Evolutionary conservation across 2,888 invertebrate species (phyloP).

Genomic region (Keiferia lycopersicella): DNA sequence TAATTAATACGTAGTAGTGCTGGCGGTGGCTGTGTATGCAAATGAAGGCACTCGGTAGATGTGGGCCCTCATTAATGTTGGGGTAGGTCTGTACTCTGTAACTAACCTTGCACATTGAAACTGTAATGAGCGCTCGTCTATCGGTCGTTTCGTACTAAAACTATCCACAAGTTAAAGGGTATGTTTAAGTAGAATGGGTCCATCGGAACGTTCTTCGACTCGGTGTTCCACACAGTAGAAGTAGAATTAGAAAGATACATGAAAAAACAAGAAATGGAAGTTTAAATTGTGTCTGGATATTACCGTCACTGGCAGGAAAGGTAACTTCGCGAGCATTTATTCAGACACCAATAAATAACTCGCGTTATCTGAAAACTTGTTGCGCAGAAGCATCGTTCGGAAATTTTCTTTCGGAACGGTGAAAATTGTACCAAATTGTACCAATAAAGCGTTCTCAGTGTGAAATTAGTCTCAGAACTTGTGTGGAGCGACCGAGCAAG

Average conservation of each 20-base stretch:
- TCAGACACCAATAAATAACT: slow-evolving; percentile 14
- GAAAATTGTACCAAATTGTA: slow-evolving; percentile 56
- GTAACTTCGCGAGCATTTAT: neutral
- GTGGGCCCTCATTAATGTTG: slow-evolving; percentile 16
- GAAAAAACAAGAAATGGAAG: neutral
- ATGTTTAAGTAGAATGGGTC: neutral
- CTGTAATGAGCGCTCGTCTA: neutral
- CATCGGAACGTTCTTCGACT: too few relatives aligned
- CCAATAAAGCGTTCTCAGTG: slow-evolving; percentile 53
- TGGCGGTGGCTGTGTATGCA: slow-evolving; percentile 33
- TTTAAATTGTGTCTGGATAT: neutral
- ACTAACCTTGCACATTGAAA: slow-evolving; percentile 13
- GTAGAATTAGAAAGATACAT: neutral
- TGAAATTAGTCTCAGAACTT: slow-evolving; percentile 13
- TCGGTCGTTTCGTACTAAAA: neutral
- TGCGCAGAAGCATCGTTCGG: slow-evolving; percentile 14
- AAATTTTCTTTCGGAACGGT: slow-evolving; percentile 29
- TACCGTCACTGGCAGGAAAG: neutral
- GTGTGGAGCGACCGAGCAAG: slow-evolving; percentile 33
- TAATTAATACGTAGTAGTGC: slow-evolving; percentile 56
- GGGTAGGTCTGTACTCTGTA: slow-evolving; percentile 19
- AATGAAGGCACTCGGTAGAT: slow-evolving; percentile 22
- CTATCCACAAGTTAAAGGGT: neutral
- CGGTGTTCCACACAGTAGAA: too few relatives aligned
- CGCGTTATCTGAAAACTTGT: slow-evolving; percentile 20